Conservation (phyloP, 2,113 vertebrate genomes). For the Cricetomys ansorgei region DNA sequence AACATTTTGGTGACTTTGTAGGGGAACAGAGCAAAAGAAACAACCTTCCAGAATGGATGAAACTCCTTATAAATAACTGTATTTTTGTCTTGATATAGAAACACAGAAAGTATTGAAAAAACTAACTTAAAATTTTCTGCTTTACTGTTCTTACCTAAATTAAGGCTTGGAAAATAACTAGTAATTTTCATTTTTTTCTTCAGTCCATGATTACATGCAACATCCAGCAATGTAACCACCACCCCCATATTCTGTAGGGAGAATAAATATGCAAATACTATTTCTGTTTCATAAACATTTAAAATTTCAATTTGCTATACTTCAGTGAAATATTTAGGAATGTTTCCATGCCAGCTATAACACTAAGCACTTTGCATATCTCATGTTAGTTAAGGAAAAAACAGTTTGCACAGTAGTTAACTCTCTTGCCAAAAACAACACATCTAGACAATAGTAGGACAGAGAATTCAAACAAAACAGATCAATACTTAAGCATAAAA, state of each 20-base stretch:
- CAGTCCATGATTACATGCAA: not conserved
- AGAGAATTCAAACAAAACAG: slow-evolving; percentile 37
- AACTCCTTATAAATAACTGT: not conserved
- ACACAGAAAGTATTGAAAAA: not conserved
- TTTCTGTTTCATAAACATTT: slow-evolving; percentile 12
- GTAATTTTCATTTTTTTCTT: not conserved
- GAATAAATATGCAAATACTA: not conserved
- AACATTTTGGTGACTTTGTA: not conserved
- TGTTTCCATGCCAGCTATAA: not conserved
- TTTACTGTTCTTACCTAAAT: not conserved
- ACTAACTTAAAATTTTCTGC: not conserved
- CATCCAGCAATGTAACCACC: slow-evolving; percentile 1
- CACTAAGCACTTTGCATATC: not conserved
- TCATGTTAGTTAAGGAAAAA: slow-evolving; percentile 30
- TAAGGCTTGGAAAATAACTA: not conserved
- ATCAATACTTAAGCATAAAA: not conserved
- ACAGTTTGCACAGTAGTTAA: slow-evolving; percentile 19
- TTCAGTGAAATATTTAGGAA: not conserved
- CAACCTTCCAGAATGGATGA: not conserved
- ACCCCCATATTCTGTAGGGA: not conserved
- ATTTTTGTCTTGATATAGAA: not conserved
- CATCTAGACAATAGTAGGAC: not conserved
- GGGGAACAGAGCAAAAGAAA: not conserved
- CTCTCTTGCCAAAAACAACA: not conserved
- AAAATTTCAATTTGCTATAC: not conserved